Percentiles rank a stretch among this genome's conserved stretches.
Evolutionary conservation across 2,888 invertebrate species (phyloP).

Genomic region (Boloria selene): DNA sequence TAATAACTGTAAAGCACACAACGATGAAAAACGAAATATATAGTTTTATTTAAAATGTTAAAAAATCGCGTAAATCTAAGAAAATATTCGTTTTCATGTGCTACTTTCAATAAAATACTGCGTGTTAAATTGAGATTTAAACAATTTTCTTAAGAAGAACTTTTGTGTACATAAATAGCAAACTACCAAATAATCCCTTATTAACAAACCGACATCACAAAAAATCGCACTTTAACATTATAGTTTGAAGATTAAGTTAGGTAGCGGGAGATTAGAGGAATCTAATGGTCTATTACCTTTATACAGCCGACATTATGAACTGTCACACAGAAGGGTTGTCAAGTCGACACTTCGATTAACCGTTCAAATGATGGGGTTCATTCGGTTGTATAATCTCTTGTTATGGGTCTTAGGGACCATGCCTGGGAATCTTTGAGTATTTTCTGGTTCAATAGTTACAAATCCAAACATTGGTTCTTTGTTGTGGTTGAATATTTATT

Average conservation of each 20-base stretch:
- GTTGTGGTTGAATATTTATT: constrained; percentile 59
- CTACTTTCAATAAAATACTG: too few species aligned
- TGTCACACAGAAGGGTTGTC: constrained; percentile 54
- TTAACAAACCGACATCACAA: constrained; percentile 15
- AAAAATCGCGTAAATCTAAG: too few species aligned
- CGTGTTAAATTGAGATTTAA: too few species aligned
- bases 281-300: constrained; percentile 42
- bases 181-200: constrained; percentile 19
- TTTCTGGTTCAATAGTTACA: constrained; percentile 65
- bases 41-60: too few species aligned
- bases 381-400: constrained; percentile 44
- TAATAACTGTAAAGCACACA: too few species aligned
- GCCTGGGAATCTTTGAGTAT: constrained; percentile 70
- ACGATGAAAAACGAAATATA: too few species aligned
- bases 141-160: too few species aligned
- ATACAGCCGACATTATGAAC: constrained; percentile 61
- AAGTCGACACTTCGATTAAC: constrained; percentile 64
- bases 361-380: constrained; percentile 54
- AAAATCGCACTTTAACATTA: constrained; percentile 38
- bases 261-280: constrained; percentile 53
- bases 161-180: background rate
- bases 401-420: constrained; percentile 47
- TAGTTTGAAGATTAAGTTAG: constrained; percentile 43
- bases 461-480: constrained; percentile 67
- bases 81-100: too few species aligned